Conservation (phyloP, 2,797 vertebrate species). For the Ispidina picta region DNA sequence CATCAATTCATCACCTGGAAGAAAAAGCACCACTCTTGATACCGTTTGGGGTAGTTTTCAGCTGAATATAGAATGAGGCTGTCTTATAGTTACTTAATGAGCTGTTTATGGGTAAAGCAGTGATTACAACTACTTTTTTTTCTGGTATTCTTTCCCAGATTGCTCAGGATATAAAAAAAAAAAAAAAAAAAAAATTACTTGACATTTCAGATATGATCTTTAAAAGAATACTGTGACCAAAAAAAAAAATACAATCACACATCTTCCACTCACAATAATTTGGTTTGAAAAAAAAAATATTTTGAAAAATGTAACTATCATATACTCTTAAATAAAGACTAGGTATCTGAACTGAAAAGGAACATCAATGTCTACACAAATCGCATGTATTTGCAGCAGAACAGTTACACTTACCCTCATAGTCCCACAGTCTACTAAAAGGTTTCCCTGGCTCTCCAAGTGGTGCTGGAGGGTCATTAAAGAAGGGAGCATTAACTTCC, state of each 20-base stretch:
- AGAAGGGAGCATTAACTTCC: slow-evolving; percentile 86
- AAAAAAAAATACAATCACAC: neutral
- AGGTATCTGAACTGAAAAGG: neutral
- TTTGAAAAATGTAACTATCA: neutral
- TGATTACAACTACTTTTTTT: no score
- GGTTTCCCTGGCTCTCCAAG: slow-evolving; percentile 80
- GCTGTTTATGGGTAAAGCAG: no score
- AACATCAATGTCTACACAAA: neutral
- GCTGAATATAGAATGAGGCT: no score
- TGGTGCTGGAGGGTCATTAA: slow-evolving; percentile 88
- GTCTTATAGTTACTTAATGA: no score
- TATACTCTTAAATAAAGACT: neutral
- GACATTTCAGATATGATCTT: no score
- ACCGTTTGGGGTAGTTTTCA: no score
- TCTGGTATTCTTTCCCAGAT: no score
- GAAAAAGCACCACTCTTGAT: no score
- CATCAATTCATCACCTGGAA: no score
- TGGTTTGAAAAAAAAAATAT: neutral
- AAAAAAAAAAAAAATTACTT: no score
- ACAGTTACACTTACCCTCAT: slow-evolving; percentile 83
- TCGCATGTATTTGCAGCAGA: neutral
- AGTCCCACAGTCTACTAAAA: slow-evolving; percentile 89
- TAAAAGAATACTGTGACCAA: no score
- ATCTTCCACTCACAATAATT: neutral
- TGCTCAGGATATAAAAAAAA: no score